These are phyloP conservation scores for Lepidotrigona ventralis DNA, from an alignment of 1,140 invertebrate species.

Conservation along the genomic window DNA sequence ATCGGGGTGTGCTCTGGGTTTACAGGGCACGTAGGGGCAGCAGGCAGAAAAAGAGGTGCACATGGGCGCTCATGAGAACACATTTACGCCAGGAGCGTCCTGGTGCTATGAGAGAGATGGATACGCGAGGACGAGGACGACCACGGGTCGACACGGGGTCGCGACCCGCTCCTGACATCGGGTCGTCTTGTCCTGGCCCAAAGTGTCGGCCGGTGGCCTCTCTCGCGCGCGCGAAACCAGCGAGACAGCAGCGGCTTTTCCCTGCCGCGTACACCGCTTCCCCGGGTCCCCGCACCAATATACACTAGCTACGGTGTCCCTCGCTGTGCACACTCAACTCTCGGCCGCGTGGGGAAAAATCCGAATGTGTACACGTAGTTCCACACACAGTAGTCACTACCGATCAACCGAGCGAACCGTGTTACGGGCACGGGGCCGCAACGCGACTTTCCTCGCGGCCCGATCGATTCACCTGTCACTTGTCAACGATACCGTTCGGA, in stretches of 20 bases:
- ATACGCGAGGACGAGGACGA: conserved; percentile 58
- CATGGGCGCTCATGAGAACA: conserved; percentile 68
- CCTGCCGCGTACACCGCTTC: conserved; percentile 49
- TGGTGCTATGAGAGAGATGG: conserved; percentile 23
- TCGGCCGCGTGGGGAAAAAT: conserved; percentile 58
- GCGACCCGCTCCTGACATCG: conserved; percentile 67
- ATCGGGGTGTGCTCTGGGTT: conserved; percentile 63
- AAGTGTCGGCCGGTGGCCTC: conserved; percentile 66
- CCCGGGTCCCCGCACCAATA: conserved; percentile 37
- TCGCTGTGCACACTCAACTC: conserved; percentile 20
- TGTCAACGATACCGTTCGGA: conserved; percentile 68
- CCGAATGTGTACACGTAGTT: conserved; percentile 32
- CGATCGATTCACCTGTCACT: conserved; percentile 76
- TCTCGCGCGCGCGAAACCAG: conserved; percentile 55
- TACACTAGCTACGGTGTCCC: conserved; percentile 35
- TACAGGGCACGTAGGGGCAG: conserved; percentile 64
- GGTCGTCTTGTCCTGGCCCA: conserved; percentile 60
- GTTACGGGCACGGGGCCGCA: conserved; percentile 49
- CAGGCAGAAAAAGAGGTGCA: conserved; percentile 60
- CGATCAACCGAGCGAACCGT: conserved; percentile 42
- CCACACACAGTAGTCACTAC: conserved; percentile 49
- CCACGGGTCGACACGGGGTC: conserved; percentile 67
- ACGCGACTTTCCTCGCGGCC: conserved; percentile 54
- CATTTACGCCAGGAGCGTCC: conserved; percentile 68
- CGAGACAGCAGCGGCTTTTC: conserved; percentile 54